phyloP scores from a whole-genome alignment of 2,888 invertebrate species.

The Stictocephala bisonia region DNA sequence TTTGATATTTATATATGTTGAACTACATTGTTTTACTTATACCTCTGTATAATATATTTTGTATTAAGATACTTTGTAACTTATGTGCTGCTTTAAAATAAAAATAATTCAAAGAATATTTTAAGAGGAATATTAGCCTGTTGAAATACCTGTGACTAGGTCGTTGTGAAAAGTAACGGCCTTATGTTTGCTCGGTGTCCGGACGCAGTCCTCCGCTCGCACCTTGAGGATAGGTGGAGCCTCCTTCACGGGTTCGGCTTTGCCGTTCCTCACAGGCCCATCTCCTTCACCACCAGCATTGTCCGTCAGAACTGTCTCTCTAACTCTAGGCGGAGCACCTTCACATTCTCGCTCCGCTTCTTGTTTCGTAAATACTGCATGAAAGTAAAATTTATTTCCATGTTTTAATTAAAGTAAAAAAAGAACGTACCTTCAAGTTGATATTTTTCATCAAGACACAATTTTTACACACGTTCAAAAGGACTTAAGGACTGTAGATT shows the following conservation, averaged over 20 bases:
- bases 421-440: too few species aligned
- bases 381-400: too few species aligned
- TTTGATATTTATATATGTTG: too few species aligned
- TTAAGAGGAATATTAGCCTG: background rate
- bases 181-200: slow-evolving; percentile 24
- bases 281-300: background rate
- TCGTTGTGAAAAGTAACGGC: slow-evolving; percentile 53
- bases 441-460: too few species aligned
- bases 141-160: slow-evolving; percentile 53
- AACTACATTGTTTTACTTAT: too few species aligned
- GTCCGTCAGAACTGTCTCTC: too few species aligned
- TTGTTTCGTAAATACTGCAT: slow-evolving; percentile 74
- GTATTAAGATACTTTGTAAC: too few species aligned
- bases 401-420: too few species aligned
- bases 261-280: background rate
- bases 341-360: slow-evolving; percentile 74
- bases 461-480: too few species aligned
- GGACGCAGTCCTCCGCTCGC: background rate
- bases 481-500: too few species aligned
- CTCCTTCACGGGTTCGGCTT: background rate
- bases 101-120: background rate
- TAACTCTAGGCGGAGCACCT: slow-evolving; percentile 68
- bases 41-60: too few species aligned
- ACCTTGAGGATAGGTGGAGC: slow-evolving; percentile 39
- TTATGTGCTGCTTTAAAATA: too few species aligned